phyloP scores from a whole-genome alignment of 2,113 vertebrate species.

The Progne subis region DNA sequence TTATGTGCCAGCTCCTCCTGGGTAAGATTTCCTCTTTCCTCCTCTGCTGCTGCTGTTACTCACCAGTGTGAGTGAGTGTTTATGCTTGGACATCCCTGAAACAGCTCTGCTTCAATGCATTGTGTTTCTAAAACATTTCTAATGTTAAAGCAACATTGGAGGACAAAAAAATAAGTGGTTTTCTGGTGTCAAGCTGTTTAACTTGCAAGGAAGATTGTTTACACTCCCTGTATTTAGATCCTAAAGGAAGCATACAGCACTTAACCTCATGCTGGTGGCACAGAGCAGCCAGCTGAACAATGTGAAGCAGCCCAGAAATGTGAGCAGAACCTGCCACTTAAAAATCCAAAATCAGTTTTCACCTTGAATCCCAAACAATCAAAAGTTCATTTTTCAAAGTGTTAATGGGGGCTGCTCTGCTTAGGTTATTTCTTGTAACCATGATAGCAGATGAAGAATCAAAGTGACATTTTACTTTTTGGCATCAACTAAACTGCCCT shows the following conservation, averaged over 20 bases:
- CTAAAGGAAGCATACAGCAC: not conserved
- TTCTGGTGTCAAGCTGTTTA: not conserved
- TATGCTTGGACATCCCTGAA: not conserved
- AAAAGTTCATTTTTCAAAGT: not conserved
- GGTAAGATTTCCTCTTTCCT: not conserved
- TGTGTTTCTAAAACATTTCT: not conserved
- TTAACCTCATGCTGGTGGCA: not conserved
- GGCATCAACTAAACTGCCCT: not conserved
- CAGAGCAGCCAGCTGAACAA: not conserved
- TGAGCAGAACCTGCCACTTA: not conserved
- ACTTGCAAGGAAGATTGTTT: not conserved
- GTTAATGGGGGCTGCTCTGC: not conserved
- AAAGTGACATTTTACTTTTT: slow-evolving; percentile 57
- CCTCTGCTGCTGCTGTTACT: not conserved
- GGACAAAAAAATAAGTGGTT: not conserved
- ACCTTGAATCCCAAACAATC: not conserved
- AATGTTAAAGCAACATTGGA: not conserved
- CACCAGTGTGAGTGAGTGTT: fast-evolving
- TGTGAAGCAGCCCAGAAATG: not conserved
- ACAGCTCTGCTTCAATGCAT: not conserved
- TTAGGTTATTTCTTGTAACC: not conserved
- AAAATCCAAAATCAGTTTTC: not conserved
- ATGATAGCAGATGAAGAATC: slow-evolving; percentile 3
- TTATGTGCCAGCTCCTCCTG: not conserved
- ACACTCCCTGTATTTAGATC: not conserved